Percentiles rank a stretch among this genome's conserved stretches.
phyloP scores from a whole-genome alignment of 1,140 invertebrate genomes.

The Hesperophylax magnus region DNA sequence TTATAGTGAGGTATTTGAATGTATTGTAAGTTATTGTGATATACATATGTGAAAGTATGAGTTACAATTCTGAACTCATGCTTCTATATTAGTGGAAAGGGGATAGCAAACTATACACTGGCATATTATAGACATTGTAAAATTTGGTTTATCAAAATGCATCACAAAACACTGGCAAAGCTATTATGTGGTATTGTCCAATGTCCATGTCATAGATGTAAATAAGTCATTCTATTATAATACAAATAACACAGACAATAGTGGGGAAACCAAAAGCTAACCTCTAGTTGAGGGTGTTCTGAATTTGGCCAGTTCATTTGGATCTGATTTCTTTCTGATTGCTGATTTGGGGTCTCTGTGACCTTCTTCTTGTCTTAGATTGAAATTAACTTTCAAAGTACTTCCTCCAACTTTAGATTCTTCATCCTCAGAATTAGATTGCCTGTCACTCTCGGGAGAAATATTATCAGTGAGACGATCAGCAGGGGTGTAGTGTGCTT shows the following conservation, averaged over 20 bases:
- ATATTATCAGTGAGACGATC: slow-evolving; percentile 1
- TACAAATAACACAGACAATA: too few species aligned
- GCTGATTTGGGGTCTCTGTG: background rate
- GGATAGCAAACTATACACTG: too few species aligned
- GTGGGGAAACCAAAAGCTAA: background rate
- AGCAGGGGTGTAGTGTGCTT: too few species aligned
- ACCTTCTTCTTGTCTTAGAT: background rate
- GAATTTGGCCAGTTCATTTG: slow-evolving; percentile 29
- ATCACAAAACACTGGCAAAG: slow-evolving; percentile 27
- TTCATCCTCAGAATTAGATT: background rate
- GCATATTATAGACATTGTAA: too few species aligned
- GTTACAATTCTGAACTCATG: too few species aligned
- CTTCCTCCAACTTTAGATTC: background rate
- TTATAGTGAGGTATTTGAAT: too few species aligned
- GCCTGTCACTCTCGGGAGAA: background rate
- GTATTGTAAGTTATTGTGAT: too few species aligned
- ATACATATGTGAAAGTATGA: too few species aligned
- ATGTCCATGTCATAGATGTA: too few species aligned
- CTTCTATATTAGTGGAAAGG: too few species aligned
- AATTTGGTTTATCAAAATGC: slow-evolving; percentile 4
- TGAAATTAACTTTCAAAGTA: slow-evolving; percentile 3
- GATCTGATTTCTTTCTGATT: slow-evolving; percentile 4
- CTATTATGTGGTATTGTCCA: slow-evolving; percentile 5
- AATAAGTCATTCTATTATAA: too few species aligned
- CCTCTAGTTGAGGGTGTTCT: slow-evolving; percentile 29